Conservation (phyloP, 1,140 invertebrate species). For the Cydia fagiglandana region DNA sequence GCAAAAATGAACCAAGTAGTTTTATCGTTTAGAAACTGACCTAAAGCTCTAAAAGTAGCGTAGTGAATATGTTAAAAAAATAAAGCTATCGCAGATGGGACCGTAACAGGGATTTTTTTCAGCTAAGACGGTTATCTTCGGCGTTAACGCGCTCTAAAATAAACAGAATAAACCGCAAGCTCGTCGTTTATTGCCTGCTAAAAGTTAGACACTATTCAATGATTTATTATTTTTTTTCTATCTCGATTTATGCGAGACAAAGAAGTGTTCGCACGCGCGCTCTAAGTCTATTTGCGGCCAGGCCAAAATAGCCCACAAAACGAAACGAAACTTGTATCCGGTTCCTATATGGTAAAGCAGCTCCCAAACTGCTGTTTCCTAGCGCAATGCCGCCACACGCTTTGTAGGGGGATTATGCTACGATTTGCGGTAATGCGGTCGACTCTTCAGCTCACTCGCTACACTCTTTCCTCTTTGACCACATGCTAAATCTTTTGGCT, state of each 20-base stretch:
- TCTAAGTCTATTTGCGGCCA: conserved; percentile 59
- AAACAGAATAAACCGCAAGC: conserved; percentile 41
- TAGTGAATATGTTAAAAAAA: neutral
- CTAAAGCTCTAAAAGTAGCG: no score
- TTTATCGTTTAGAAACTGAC: neutral
- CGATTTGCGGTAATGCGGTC: conserved; percentile 62
- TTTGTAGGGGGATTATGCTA: conserved; percentile 59
- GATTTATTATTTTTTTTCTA: conserved; percentile 50
- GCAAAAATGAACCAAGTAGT: no score
- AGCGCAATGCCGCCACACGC: conserved; percentile 44
- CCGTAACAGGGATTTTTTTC: neutral
- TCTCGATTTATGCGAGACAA: conserved; percentile 49
- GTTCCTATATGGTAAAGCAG: conserved; percentile 40
- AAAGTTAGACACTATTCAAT: conserved; percentile 43
- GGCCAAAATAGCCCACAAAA: conserved; percentile 60
- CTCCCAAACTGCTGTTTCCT: conserved; percentile 47
- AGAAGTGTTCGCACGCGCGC: conserved; percentile 52
- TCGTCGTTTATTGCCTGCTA: conserved; percentile 42
- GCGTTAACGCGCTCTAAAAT: conserved; percentile 22
- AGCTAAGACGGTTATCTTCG: neutral
- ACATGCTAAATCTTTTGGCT: conserved; percentile 57
- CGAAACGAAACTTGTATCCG: conserved; percentile 57
- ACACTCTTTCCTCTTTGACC: conserved; percentile 52
- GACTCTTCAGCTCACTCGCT: conserved; percentile 43
- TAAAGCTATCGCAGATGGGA: neutral